A percentile compares a stretch with the other conserved stretches of the same genome.
These are phyloP conservation scores for Samia ricini DNA, from an alignment of 1,140 invertebrate species.

Conservation along the genomic window DNA sequence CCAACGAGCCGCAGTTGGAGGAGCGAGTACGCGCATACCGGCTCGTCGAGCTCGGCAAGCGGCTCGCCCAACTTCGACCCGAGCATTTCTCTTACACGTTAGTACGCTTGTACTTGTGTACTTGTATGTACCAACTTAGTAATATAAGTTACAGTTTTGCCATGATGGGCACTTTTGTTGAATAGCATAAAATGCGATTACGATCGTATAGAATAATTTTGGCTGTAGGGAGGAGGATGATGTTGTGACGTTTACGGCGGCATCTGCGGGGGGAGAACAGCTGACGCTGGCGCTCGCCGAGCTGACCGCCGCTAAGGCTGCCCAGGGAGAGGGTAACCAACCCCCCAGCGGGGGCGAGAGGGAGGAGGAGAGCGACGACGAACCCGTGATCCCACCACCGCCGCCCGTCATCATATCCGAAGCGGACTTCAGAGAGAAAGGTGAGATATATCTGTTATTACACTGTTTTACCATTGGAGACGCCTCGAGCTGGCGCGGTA, in stretches of 20 bases:
- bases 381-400: constrained; percentile 21
- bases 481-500: too few relatives aligned
- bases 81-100: constrained; percentile 40
- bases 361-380: constrained; percentile 26
- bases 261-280: constrained; percentile 33
- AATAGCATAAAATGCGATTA: neutral
- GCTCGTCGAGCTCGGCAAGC: constrained; percentile 40
- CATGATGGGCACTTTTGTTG: neutral
- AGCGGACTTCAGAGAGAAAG: constrained; percentile 70
- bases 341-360: neutral
- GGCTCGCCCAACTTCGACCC: constrained; percentile 36
- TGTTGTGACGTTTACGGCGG: constrained; percentile 32
- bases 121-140: neutral
- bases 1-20: constrained; percentile 46
- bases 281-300: constrained; percentile 15
- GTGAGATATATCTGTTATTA: too few relatives aligned
- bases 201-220: neutral
- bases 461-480: too few relatives aligned
- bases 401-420: constrained; percentile 67
- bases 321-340: neutral
- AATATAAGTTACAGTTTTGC: too few relatives aligned
- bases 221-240: constrained; percentile 40
- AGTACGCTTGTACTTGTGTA: neutral
- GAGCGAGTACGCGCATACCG: constrained; percentile 48
- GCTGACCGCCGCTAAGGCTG: constrained; percentile 3